Base-by-base conservation (phyloP, 2,797 vertebrate genomes). In the Alfaro cultratus region DNA sequence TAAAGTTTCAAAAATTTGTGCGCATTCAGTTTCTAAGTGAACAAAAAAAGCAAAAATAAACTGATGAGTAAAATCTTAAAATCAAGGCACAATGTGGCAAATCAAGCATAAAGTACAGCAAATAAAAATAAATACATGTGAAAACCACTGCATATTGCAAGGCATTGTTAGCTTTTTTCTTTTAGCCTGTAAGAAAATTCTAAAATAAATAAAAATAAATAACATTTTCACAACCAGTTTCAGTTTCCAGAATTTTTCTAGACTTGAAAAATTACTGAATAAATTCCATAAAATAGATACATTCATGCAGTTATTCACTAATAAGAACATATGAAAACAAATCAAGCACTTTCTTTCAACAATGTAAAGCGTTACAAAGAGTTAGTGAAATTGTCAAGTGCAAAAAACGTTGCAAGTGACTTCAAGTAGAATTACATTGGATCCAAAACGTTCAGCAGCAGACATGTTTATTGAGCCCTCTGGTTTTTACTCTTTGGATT, bases 401-500 rank as follows among this genome's bases (percentile, higher is more conserved):
- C 23, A 71, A 71, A 45, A 53, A 53, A 23, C 21, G 5, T 43
- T 49, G 71, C 47, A 82, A 55, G 51, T 74, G 46, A 75, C 10
- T 87, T 90, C 51, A 86, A 82, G 74, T 75, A 72, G 75, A 68
- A 78, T 72, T 34, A 23, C 57, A 82, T 5, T 7, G 11, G 13
- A 31, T 73, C 31, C 43, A 7, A 72, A 12, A 7, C 13, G n/a
- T 70, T 67, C 2, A 45, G 39, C 68, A 75, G 74, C 75, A 70
- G 67, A 74, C n/a, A 46, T 43, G 41, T 47, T 31, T 73, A 47
- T 21, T 55, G 60, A 87, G 75, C 80, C 76, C 76, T 88, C 51
- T 83, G 45, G 64, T 83, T 81, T 76, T 6, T 79, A 36, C 82
- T 77, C 85, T 87, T 87, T 79, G 80, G 77, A 73, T 85, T 85